Evolutionary conservation across 2,797 vertebrate genomes (phyloP), one percentile per base, ranked within the genome.

Genomic region (Centroberyx gerrardi): DNA sequence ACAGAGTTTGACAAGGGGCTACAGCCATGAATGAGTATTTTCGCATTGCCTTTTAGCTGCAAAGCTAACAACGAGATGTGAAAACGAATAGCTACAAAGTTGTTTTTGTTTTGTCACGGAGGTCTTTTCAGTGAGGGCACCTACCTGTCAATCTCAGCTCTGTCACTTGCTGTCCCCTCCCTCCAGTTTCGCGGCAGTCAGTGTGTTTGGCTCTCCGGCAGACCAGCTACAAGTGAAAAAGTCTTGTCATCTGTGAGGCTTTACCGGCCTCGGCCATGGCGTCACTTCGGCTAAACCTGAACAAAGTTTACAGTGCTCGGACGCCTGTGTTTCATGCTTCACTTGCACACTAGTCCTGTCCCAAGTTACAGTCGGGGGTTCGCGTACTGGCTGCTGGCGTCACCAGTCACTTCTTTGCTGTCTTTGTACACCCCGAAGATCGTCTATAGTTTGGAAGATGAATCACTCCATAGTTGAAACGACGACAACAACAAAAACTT

Each of bases 101-200:
- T 10, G 1, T 29, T 49, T 9, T 5, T 8, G 12, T 6, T 9
- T 5, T 18, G 9, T 29, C 14, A 0, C 18, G 3, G 13, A 3
- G 42, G 42, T 44, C 31, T 42, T 3, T 10, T 5, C 8, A 22
- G 14, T 7, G 46, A 42, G 55, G 0, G 29, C 14, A n/a, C 88
- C 61, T 89, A 93, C 92, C 93, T 91, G 91, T 90, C 85, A 87
- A 12, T 83, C 78, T 78, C 58, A 14, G 78, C 79, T 55, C 85
- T 74, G 89, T 67, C 87, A 70, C 80, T 62, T 8, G 68, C 48
- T 78, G 83, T 84, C 89, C 78, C 78, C 76, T 44, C 52, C 27
- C 62, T 74, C 70, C 67, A 28, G 76, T 82, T 81, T 78, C 85
- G 62, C 49, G 27, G 42, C 28, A 4, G 27, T 46, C 42, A 70